phyloP scores from a whole-genome alignment of 2,113 vertebrate genomes.

The Plotosus lineatus region DNA sequence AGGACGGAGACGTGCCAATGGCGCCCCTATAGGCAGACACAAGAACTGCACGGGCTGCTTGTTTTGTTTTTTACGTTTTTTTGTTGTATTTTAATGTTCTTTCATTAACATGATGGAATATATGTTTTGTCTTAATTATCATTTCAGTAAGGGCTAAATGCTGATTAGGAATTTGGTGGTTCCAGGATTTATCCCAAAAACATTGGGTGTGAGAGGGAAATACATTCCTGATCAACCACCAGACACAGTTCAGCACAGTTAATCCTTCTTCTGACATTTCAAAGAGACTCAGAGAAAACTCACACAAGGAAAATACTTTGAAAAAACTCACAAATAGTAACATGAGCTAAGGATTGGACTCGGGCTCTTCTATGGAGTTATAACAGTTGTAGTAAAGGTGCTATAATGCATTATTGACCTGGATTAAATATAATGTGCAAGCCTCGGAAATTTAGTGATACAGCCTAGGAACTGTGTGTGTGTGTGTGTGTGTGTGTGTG shows the following conservation, averaged over 20 bases:
- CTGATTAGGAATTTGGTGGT: not conserved
- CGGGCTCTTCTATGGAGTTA: not conserved
- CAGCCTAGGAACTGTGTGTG: not conserved
- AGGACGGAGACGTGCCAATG: not conserved
- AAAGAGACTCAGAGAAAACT: not conserved
- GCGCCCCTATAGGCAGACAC: conserved; percentile 18
- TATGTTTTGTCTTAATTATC: not conserved
- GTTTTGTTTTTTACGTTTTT: not conserved
- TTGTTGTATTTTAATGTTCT: not conserved
- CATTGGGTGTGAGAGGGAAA: not conserved
- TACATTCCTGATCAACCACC: not conserved
- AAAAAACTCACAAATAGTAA: not conserved
- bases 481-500: not conserved
- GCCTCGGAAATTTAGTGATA: not conserved
- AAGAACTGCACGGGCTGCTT: conserved; percentile 2
- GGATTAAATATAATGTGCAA: not conserved
- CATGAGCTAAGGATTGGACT: not conserved
- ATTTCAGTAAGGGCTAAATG: not conserved
- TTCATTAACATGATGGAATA: not conserved
- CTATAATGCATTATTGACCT: not conserved
- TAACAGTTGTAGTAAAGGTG: not conserved
- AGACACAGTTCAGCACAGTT: not conserved
- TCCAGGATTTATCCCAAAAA: not conserved
- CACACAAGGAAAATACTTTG: not conserved
- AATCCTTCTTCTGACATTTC: not conserved